Base-by-base conservation (phyloP, 2,888 invertebrate genomes). In the Heteropelma amictum region DNA sequence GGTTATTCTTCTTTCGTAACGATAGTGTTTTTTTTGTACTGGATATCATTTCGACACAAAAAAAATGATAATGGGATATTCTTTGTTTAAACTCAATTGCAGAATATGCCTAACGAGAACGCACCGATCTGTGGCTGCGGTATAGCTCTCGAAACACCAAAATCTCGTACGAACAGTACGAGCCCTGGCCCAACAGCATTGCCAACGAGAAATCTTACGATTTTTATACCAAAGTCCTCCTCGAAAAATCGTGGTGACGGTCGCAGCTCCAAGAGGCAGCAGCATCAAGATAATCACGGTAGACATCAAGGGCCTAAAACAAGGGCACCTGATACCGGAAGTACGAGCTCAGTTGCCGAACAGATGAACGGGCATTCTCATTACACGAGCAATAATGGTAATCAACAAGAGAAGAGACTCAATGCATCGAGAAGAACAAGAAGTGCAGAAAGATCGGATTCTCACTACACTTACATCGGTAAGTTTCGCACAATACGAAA, bases 381-480 rank as follows among this genome's bases (percentile, higher is more conserved):
- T 67, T 61, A 75, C 35, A 56, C 53, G 51, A 79, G 79, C 42
- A 84, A 82, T 33, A 80, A 75, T 35, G 81, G 63, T 51, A 85
- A 70, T 53, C 85, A 85, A 47, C 84, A 84, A 49, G 85, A 85
- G 35, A 87, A 85, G 51, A 81, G 86, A 38, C 72, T 85, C 42
- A 86, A 84, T 76, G 82, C 85, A 2, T 82, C 86, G 67, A 81
- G 88, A 60, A 82, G 89, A 72, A 84, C 87, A 30, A 82, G 87
- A 61, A 89, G 89, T 76, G 89, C 88, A 14, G 88, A 88, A 30
- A 81, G 88, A 70, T 81, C 84, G 10, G 88, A 86, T 64, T 85
- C 88, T 1, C 87, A 89, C 78, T 88, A 89, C 53, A 88, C 88
- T 21, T 88, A 88, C 30, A 89, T 88, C 45, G 88, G 88, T 89